phyloP scores from a whole-genome alignment of 2,797 vertebrate genomes.

The Dicrostonyx torquatus region DNA sequence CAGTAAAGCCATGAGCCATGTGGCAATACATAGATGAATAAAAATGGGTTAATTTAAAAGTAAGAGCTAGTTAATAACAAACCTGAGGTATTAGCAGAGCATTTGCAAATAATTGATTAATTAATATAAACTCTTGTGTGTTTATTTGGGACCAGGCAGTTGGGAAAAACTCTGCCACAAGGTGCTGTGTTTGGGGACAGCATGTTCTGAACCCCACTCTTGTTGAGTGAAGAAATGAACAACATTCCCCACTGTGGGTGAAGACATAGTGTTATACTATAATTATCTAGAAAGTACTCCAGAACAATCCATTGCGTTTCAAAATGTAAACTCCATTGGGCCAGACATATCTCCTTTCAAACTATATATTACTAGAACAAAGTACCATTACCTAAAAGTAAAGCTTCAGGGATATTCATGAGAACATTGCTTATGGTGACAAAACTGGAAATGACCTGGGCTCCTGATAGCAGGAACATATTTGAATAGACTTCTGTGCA shows the following conservation, averaged over 20 bases:
- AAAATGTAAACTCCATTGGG: background rate
- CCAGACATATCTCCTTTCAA: background rate
- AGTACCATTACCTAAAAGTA: constrained; percentile 13
- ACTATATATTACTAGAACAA: background rate
- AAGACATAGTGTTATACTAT: background rate
- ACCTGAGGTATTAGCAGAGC: too few species aligned
- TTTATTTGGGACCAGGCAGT: too few species aligned
- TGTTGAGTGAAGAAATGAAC: background rate
- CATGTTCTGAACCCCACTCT: background rate
- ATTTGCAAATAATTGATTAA: too few species aligned
- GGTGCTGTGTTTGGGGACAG: background rate
- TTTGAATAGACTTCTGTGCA: constrained; percentile 18
- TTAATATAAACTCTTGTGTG: too few species aligned
- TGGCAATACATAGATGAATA: too few species aligned
- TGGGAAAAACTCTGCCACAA: background rate
- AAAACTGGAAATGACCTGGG: background rate
- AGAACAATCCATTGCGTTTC: background rate
- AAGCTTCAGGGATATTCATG: background rate
- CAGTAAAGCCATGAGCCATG: too few species aligned
- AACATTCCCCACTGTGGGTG: background rate
- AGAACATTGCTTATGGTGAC: background rate
- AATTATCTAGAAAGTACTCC: background rate
- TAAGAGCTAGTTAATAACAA: too few species aligned
- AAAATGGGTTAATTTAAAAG: too few species aligned
- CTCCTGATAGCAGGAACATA: background rate